These are phyloP conservation scores for Loris lydekkerianus DNA, from an alignment of 2,797 vertebrate species.

Conservation along the genomic window DNA sequence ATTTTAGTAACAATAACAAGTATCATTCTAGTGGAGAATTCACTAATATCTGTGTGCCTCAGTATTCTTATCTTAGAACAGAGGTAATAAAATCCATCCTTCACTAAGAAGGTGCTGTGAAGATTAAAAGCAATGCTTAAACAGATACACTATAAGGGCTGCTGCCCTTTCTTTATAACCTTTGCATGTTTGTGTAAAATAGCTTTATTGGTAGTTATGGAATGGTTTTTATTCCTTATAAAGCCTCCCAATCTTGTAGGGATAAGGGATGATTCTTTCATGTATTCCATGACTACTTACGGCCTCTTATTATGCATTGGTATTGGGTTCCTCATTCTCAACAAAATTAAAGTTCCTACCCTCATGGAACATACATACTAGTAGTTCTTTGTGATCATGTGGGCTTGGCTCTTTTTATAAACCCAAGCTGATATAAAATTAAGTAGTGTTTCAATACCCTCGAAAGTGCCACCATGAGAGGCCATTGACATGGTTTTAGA, in stretches of 20 bases:
- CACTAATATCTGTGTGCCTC: neutral
- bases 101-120: too few species aligned
- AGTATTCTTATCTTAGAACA: neutral
- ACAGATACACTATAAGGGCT: neutral
- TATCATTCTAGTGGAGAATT: neutral
- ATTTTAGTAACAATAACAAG: neutral
- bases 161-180: neutral
- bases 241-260: neutral
- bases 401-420: neutral
- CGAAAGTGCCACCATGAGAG: neutral
- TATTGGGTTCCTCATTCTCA: neutral
- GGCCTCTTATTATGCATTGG: neutral
- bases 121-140: neutral
- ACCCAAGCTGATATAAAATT: neutral
- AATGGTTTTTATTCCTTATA: neutral
- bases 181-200: conserved; percentile 7
- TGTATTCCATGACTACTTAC: neutral
- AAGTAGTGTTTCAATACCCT: neutral
- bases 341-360: neutral
- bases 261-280: neutral
- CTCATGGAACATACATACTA: neutral
- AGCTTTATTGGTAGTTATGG: neutral
- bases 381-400: neutral
- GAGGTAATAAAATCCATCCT: neutral
- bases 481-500: neutral